Evolutionary conservation across 2,113 vertebrate genomes (phyloP), one percentile per base, ranked within the genome.

Genomic region (Toxotes jaculatrix): DNA sequence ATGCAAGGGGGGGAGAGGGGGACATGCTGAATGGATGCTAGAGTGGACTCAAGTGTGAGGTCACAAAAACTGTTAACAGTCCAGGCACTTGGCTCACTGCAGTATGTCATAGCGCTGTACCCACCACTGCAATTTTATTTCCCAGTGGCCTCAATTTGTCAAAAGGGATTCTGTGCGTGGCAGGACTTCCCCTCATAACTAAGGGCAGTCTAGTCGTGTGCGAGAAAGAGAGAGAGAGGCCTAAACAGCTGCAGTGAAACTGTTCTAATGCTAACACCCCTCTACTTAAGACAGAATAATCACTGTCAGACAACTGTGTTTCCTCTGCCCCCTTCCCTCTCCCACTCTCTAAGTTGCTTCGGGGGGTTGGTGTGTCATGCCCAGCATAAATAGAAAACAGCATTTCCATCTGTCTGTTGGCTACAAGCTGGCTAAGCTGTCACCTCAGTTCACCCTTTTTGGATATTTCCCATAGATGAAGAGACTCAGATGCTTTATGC

Each of bases 141-240:
- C 86, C 88, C 80, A 70, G 63, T 87, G 91, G 89, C 85, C 86
- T 93, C 81, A 90, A 84, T 93, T 92, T 91, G 86, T 90, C 91
- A 92, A 59, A 85, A 80, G 49, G 79, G 80, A 67, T 83, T 88
- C 38, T 82, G 61, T 59, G 63, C 5, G 34, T 80, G 82, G 86
- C 81, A 83, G 88, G 78, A 64, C 70, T 79, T 88, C 70, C 75
- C 59, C 40, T 84, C 82, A 42, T 76, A 83, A 70, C 69, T 40
- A 60, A 69, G 74, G 63, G 75, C 66, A 62, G 77, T 67, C 43
- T 45, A 63, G 63, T 60, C 51, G 68, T 62, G 70, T 17, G 45
- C 1, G 45, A 49, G 45, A 47, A 13, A 11, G 51, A 27, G 36
- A 61, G 73, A 80, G 82, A 68, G 45, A 34, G 45, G 21, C 6